Evolutionary conservation across 2,888 invertebrate genomes (phyloP).

Genomic region (Tetragnatha montana): DNA sequence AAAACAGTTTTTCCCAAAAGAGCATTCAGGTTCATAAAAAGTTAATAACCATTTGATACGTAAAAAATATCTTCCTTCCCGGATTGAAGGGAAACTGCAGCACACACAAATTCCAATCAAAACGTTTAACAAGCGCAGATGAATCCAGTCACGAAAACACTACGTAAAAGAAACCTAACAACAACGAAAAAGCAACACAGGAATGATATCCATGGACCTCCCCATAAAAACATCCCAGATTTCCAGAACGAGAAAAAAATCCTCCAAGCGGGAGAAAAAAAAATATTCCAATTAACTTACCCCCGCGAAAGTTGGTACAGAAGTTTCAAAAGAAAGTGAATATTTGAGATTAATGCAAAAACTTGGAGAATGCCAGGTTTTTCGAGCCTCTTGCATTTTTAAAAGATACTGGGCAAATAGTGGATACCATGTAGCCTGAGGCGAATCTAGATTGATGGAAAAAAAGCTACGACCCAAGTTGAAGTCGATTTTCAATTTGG

Average conservation of each 20-base stretch:
- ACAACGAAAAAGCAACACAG: background rate
- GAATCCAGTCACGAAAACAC: background rate
- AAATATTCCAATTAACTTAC: conserved; percentile 43
- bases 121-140: background rate
- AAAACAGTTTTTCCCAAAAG: background rate
- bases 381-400: conserved; percentile 21
- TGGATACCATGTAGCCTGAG: conserved; percentile 6
- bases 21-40: background rate
- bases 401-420: conserved; percentile 4
- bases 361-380: background rate
- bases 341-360: conserved; percentile 40
- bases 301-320: conserved; percentile 5
- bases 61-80: background rate
- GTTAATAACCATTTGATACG: background rate
- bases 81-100: background rate
- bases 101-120: background rate
- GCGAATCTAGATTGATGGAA: conserved; percentile 1
- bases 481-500: background rate
- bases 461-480: background rate
- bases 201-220: background rate
- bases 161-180: background rate
- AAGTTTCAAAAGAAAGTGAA: conserved; percentile 19
- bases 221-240: background rate
- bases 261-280: conserved; percentile 11
- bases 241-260: background rate